Conservation (phyloP, 2,888 invertebrate genomes). For the Tenthredo distinguenda region DNA sequence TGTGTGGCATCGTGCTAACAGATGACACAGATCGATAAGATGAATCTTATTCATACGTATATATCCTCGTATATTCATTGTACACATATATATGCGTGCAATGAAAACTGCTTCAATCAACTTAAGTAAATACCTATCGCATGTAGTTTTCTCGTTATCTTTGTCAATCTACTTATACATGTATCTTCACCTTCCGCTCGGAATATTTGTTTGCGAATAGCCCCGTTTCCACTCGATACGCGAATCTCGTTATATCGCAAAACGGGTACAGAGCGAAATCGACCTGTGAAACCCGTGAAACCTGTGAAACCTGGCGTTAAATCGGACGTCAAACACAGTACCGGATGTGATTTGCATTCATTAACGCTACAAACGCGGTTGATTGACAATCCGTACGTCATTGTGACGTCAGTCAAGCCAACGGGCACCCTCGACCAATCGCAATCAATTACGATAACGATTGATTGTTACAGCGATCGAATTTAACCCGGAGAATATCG, state of each 20-base stretch:
- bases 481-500: conserved; percentile 40
- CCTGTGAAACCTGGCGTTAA: conserved; percentile 5
- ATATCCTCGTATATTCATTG: neutral
- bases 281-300: neutral
- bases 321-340: conserved; percentile 48
- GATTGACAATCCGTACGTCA: conserved; percentile 77
- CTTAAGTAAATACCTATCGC: conserved; percentile 40
- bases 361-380: conserved; percentile 77
- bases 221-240: conserved; percentile 9
- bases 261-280: neutral
- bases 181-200: neutral
- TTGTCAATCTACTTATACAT: neutral
- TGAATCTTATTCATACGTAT: conserved; percentile 37
- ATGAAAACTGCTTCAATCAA: conserved; percentile 45
- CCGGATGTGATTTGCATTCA: conserved; percentile 74
- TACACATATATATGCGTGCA: conserved; percentile 6
- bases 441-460: conserved; percentile 73
- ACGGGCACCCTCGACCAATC: conserved; percentile 64
- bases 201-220: neutral
- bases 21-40: conserved; percentile 70
- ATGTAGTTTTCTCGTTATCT: conserved; percentile 2
- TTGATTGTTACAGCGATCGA: conserved; percentile 60
- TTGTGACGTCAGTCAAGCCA: conserved; percentile 74
- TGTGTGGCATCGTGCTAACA: conserved; percentile 53
- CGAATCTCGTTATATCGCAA: neutral